Percentiles rank a stretch among this genome's conserved stretches.
Conservation (phyloP, 2,888 invertebrate species). For the Cotesia congregata region DNA sequence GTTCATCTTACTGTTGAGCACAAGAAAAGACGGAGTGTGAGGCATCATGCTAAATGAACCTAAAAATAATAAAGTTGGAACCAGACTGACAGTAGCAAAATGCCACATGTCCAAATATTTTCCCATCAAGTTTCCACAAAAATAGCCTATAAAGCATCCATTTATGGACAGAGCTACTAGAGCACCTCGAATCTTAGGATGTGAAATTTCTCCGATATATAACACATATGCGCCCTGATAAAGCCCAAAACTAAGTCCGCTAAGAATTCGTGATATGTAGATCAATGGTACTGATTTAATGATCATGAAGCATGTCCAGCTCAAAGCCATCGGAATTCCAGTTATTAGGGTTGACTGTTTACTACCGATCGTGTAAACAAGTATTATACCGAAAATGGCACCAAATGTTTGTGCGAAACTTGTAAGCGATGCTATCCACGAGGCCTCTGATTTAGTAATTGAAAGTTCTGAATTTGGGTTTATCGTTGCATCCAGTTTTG, state of each 20-base stretch:
- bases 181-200: conserved; percentile 56
- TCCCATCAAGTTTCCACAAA: conserved; percentile 60
- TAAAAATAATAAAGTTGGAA: conserved; percentile 54
- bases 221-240: conserved; percentile 56
- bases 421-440: conserved; percentile 46
- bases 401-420: conserved; percentile 46
- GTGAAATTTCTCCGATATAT: conserved; percentile 59
- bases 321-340: conserved; percentile 43
- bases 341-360: conserved; percentile 42
- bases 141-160: conserved; percentile 57
- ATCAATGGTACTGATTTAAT: conserved; percentile 40
- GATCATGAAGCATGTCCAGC: conserved; percentile 39
- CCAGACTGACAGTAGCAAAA: conserved; percentile 57
- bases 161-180: conserved; percentile 55
- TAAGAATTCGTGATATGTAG: conserved; percentile 46
- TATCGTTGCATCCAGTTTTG: conserved; percentile 46
- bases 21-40: conserved; percentile 59
- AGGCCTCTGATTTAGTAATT: conserved; percentile 45
- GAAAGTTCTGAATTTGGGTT: conserved; percentile 40
- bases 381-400: conserved; percentile 41
- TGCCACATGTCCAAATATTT: conserved; percentile 54
- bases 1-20: conserved; percentile 43
- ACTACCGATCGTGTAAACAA: conserved; percentile 42
- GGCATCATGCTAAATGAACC: conserved; percentile 56
- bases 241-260: conserved; percentile 54